These are phyloP conservation scores for Melipona beecheii DNA, from an alignment of 2,888 invertebrate species.

Conservation along the genomic window DNA sequence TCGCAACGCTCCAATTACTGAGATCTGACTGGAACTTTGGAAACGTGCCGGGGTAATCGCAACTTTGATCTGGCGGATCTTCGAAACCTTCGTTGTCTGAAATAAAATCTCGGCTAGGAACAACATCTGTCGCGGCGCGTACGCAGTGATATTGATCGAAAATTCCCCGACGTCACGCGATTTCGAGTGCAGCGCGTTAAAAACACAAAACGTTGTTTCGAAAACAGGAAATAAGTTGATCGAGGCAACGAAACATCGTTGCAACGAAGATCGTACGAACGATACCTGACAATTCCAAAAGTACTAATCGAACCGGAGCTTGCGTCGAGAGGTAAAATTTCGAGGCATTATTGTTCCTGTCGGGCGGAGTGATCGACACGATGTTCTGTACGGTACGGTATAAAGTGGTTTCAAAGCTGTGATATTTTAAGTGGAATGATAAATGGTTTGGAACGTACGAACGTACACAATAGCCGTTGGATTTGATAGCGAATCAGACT, in stretches of 20 bases:
- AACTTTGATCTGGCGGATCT: background rate
- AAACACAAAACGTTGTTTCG: background rate
- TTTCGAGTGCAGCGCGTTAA: too few species aligned
- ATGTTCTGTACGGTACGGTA: background rate
- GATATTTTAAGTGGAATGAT: background rate
- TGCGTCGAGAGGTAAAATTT: background rate
- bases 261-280: background rate
- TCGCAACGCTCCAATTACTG: background rate
- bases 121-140: background rate
- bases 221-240: background rate
- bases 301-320: background rate
- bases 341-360: background rate
- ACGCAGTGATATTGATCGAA: background rate
- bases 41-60: background rate
- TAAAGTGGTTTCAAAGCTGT: conserved; percentile 4
- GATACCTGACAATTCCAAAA: background rate
- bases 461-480: background rate
- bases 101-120: background rate
- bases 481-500: background rate
- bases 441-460: background rate
- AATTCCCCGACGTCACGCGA: too few species aligned
- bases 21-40: background rate
- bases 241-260: background rate
- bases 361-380: background rate
- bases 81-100: background rate